phyloP scores from a whole-genome alignment of 2,797 vertebrate species.

The Sardinella longiceps region DNA sequence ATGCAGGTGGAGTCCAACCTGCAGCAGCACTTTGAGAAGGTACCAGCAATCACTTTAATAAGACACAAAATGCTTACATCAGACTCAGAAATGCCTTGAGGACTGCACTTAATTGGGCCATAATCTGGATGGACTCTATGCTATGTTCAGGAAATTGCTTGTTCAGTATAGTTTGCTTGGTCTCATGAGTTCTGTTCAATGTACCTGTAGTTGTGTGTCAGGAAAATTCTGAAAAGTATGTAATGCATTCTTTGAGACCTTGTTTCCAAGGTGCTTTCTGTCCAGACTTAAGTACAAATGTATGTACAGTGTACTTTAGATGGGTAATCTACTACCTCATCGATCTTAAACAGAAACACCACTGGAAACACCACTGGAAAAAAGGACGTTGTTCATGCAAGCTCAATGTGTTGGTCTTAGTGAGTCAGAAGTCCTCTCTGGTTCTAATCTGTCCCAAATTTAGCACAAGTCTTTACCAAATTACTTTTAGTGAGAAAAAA shows the following conservation, averaged over 20 bases:
- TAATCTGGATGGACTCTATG: background rate
- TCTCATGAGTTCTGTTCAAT: background rate
- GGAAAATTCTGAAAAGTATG: background rate
- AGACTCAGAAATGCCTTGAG: background rate
- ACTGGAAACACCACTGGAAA: too few species aligned
- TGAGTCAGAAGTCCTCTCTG: too few species aligned
- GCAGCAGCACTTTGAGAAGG: conserved; percentile 91
- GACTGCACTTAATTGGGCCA: background rate
- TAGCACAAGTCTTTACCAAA: too few species aligned
- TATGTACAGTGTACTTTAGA: too few species aligned
- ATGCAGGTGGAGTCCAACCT: conserved; percentile 81
- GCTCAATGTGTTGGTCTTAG: too few species aligned
- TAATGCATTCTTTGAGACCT: background rate
- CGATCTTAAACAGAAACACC: too few species aligned
- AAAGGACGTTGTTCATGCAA: too few species aligned
- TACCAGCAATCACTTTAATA: conserved; percentile 53
- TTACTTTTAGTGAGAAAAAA: too few species aligned
- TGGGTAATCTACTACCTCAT: background rate
- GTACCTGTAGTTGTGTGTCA: background rate
- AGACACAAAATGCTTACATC: background rate
- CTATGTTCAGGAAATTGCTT: background rate
- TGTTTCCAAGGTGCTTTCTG: background rate
- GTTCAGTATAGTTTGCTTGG: background rate
- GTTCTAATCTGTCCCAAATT: too few species aligned
- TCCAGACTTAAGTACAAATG: background rate